A percentile compares a stretch with the other conserved stretches of the same genome.
Evolutionary conservation across 2,888 invertebrate genomes (phyloP).

Genomic region (Heliconius charithonia): DNA sequence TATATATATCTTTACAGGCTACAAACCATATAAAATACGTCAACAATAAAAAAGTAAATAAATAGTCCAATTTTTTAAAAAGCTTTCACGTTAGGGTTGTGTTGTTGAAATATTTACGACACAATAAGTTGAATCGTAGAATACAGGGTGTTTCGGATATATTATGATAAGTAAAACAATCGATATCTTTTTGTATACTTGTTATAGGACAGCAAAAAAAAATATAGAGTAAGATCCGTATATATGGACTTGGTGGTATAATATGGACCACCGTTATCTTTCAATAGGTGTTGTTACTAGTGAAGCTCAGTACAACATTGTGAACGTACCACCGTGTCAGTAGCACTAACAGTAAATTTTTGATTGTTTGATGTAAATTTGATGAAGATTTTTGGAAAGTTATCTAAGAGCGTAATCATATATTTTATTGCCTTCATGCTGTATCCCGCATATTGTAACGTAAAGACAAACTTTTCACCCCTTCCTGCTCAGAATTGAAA

Average conservation of each 20-base stretch:
- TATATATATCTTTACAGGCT: not conserved
- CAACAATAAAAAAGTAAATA: slow-evolving; percentile 34
- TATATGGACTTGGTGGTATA: no score
- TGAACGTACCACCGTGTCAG: no score
- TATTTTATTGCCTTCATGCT: not conserved
- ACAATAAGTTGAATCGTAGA: slow-evolving; percentile 29
- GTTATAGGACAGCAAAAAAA: not conserved
- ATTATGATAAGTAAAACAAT: slow-evolving; percentile 50
- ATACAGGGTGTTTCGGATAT: slow-evolving; percentile 37
- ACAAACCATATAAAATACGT: not conserved
- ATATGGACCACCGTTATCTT: no score
- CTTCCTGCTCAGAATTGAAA: not conserved
- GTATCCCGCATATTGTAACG: not conserved
- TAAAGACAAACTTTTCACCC: not conserved
- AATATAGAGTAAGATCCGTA: no score
- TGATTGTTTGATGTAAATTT: no score
- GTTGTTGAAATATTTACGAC: slow-evolving; percentile 37
- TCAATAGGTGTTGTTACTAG: no score
- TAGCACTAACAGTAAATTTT: no score
- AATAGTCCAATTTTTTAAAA: slow-evolving; percentile 42
- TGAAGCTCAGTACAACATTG: no score
- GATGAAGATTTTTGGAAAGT: no score
- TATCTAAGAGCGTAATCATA: no score
- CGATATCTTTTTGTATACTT: not conserved
- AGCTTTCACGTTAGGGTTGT: slow-evolving; percentile 23